Evolutionary conservation across 2,113 vertebrate species (phyloP), one percentile per base, ranked within the genome.

Genomic region (Vidua chalybeata): DNA sequence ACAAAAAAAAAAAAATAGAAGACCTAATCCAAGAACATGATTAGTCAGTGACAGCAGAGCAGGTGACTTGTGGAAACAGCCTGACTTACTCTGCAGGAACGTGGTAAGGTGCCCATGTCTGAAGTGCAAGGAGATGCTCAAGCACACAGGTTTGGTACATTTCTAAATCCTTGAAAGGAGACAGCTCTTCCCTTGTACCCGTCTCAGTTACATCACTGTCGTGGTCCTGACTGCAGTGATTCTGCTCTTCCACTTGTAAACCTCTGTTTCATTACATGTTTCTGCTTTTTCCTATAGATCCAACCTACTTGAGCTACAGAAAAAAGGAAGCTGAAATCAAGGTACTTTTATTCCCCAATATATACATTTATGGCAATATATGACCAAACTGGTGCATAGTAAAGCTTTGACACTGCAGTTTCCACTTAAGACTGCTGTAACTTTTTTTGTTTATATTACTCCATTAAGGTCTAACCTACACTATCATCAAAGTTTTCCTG

Each of bases 171-270:
- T 22, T 37, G 48, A 43, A 63, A 46, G 8, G 30, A 81, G 46
- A 21, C 7, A 35, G 63, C 46, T 80, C 46, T 39, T 62, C 20
- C 35, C 52, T 39, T 37, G 37, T 3, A 37, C 18, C 4, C 18
- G 7, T 37, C 27, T 52, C 28, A 62, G 37, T 35, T 39, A 56
- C 3, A 13, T 8, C 37, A 24, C 31, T 67, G 23, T 7, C 5
- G 0, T 1, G 0, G 33, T 37, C 35, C 84, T 30, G 10, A 74
- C 39, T 1, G 21, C 55, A 55, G 1, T 3, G 46, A 56, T 37
- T 84, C 51, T 73, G 30, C 28, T 76, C 58, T 80, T 49, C 45
- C n/a, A 26, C 52, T 51, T 49, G 27, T 46, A 82, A 61, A 41
- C 4, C 23, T 39, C 16, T 20, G 6, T 11, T 66, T 52, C 15